Percentiles rank a stretch among this genome's conserved stretches.
Evolutionary conservation across 2,797 vertebrate species (phyloP).

Genomic region (Diceros bicornis): DNA sequence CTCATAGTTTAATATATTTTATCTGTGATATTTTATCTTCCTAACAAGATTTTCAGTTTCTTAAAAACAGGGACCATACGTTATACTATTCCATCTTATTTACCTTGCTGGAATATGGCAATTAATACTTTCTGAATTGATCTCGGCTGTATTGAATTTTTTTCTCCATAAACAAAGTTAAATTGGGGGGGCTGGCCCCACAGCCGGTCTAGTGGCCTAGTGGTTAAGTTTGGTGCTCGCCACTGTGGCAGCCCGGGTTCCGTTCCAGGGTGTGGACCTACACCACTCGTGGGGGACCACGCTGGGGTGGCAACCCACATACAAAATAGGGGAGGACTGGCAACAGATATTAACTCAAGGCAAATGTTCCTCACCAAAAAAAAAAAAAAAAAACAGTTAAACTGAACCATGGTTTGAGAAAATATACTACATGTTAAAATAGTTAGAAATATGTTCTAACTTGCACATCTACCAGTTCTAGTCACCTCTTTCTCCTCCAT

Average conservation of each 20-base stretch:
- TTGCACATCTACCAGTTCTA: not conserved
- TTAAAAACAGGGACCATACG: not conserved
- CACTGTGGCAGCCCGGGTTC: too few species aligned
- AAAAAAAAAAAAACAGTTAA: not conserved
- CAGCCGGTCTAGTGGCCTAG: too few species aligned
- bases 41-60: constrained; percentile 20
- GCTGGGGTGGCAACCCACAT: too few species aligned
- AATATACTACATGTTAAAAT: constrained; percentile 5
- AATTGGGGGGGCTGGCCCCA: too few species aligned
- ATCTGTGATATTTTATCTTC: not conserved
- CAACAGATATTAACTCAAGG: too few species aligned
- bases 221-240: too few species aligned
- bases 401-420: not conserved
- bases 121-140: not conserved
- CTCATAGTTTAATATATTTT: not conserved
- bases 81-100: constrained; percentile 12
- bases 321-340: too few species aligned
- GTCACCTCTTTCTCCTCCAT: not conserved
- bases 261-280: too few species aligned
- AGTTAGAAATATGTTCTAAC: not conserved
- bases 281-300: too few species aligned
- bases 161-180: not conserved
- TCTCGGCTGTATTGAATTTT: not conserved
- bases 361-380: too few species aligned
- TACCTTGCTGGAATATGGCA: not conserved